phyloP scores from a whole-genome alignment of 1,140 invertebrate genomes.

The Dryas iulia region DNA sequence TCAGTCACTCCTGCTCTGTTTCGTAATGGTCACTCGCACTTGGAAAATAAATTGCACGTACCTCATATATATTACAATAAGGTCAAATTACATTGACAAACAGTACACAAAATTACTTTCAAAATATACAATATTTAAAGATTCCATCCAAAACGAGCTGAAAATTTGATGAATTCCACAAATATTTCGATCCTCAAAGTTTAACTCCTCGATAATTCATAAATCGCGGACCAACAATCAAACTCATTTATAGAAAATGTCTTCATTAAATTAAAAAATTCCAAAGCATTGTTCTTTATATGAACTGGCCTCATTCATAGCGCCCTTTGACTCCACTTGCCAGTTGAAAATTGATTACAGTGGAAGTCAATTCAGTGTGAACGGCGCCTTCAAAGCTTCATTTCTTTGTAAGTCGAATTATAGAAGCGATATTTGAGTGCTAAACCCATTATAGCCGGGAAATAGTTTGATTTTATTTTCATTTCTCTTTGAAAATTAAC shows the following conservation, averaged over 20 bases:
- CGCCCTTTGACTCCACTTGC: slow-evolving; percentile 4
- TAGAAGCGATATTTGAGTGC: background rate
- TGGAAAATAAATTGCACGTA: no score
- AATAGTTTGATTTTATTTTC: background rate
- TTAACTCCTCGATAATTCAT: background rate
- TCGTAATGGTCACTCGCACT: no score
- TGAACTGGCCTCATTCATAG: background rate
- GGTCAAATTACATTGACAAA: no score
- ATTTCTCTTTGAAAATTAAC: background rate
- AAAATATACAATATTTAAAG: background rate
- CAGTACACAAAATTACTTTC: background rate
- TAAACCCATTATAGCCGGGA: background rate
- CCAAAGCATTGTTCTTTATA: slow-evolving; percentile 11
- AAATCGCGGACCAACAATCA: slow-evolving; percentile 2
- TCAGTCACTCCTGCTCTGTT: no score
- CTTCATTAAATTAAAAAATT: slow-evolving; percentile 16
- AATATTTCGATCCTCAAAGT: background rate
- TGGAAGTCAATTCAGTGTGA: slow-evolving; percentile 18
- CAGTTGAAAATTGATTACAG: slow-evolving; percentile 27
- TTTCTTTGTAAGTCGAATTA: slow-evolving; percentile 5
- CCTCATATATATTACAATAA: no score
- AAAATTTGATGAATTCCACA: background rate
- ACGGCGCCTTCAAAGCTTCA: background rate
- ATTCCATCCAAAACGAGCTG: background rate
- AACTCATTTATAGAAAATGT: slow-evolving; percentile 11